Evolutionary conservation across 2,888 invertebrate genomes (phyloP).

Genomic region (Tetramorium bicarinatum): DNA sequence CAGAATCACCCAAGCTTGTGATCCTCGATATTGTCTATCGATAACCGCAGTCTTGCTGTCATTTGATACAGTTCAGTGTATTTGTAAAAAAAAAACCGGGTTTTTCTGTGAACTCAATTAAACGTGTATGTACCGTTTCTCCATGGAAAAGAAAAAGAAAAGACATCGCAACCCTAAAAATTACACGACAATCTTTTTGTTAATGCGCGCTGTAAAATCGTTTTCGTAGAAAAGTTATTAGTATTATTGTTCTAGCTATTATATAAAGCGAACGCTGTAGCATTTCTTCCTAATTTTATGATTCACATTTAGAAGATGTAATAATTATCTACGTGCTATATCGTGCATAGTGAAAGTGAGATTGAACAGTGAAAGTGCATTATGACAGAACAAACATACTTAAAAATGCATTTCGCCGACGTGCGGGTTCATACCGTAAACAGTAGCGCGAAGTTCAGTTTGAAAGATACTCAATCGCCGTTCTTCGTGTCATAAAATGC

Average conservation of each 20-base stretch:
- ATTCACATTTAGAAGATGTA: not conserved
- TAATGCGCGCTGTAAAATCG: not conserved
- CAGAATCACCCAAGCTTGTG: constrained; percentile 38
- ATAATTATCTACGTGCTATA: not conserved
- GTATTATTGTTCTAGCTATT: not conserved
- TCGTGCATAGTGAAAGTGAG: constrained; percentile 32
- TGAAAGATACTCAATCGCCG: constrained; percentile 30
- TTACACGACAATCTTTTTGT: not conserved
- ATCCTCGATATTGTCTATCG: constrained; percentile 61
- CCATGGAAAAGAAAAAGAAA: not conserved
- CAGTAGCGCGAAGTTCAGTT: not conserved
- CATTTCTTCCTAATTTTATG: not conserved
- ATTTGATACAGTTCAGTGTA: constrained; percentile 59
- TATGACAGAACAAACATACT: not conserved
- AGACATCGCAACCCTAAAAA: not conserved
- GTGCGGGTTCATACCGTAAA: not conserved
- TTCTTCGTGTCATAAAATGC: constrained; percentile 77
- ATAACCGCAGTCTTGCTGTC: constrained; percentile 71
- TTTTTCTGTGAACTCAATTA: not conserved
- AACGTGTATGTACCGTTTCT: not conserved
- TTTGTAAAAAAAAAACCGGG: constrained; percentile 38
- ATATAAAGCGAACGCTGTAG: not conserved
- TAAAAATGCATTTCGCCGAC: constrained; percentile 22
- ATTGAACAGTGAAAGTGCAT: constrained; percentile 42
- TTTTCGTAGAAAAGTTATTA: not conserved